phyloP scores from a whole-genome alignment of 2,113 vertebrate species.

The Oceanites oceanicus region DNA sequence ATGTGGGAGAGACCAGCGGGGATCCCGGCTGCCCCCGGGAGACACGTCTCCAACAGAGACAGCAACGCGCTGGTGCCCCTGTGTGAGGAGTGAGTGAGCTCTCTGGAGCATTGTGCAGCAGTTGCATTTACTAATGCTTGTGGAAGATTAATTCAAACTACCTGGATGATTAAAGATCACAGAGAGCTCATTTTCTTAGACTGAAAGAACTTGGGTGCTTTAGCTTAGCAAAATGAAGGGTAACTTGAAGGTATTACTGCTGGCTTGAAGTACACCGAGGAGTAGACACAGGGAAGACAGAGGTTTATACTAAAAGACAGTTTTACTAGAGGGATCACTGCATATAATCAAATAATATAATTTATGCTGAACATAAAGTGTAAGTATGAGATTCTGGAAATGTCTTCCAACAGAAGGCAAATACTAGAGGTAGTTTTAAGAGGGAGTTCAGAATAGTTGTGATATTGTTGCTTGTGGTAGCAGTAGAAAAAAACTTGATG shows the following conservation, averaged over 20 bases:
- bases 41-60: rapidly evolving
- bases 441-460: not conserved
- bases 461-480: not conserved
- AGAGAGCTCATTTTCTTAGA: not conserved
- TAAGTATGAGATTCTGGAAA: not conserved
- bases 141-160: not conserved
- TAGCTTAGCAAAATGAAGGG: not conserved
- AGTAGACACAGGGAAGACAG: not conserved
- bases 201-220: not conserved
- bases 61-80: not conserved
- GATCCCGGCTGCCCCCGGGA: not conserved
- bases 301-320: not conserved
- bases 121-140: not conserved
- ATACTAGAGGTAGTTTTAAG: not conserved
- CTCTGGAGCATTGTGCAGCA: not conserved
- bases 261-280: not conserved
- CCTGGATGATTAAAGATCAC: not conserved
- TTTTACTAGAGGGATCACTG: not conserved
- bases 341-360: not conserved
- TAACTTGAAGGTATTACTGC: not conserved
- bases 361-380: not conserved
- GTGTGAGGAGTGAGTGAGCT: not conserved
- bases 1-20: not conserved
- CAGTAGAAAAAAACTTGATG: not conserved
- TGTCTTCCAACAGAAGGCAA: not conserved